Conservation (phyloP, 2,888 invertebrate species). For the Drosophila eohydei region DNA sequence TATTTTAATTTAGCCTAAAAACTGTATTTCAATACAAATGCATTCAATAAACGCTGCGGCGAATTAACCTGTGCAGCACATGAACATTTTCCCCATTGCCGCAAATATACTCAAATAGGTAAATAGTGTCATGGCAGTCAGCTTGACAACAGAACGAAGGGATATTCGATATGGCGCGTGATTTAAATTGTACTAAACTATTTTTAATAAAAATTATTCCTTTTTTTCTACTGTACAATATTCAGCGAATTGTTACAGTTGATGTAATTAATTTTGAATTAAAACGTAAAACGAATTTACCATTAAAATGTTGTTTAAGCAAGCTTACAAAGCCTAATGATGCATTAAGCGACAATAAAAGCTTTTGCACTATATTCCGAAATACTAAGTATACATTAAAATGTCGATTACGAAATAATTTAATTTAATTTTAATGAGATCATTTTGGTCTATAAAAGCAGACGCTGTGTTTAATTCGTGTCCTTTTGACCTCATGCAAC, state of each 20-base stretch:
- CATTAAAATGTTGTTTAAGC: background rate
- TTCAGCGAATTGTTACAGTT: too few species aligned
- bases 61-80: background rate
- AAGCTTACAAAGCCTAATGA: background rate
- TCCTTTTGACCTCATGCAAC: constrained; percentile 15
- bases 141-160: background rate
- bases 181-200: background rate
- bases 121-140: constrained; percentile 7
- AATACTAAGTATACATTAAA: background rate
- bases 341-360: background rate
- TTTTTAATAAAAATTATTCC: too few species aligned
- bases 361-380: too few species aligned
- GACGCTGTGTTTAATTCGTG: background rate
- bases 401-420: background rate
- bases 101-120: background rate
- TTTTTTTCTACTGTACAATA: too few species aligned
- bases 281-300: too few species aligned
- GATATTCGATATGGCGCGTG: background rate
- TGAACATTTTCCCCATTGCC: background rate
- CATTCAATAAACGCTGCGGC: background rate
- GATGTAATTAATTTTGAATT: too few species aligned
- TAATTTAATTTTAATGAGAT: background rate
- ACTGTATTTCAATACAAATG: background rate
- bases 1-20: background rate
- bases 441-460: constrained; percentile 8